Evolutionary conservation across 2,888 invertebrate genomes (phyloP).

Genomic region (Marronus borbonicus): DNA sequence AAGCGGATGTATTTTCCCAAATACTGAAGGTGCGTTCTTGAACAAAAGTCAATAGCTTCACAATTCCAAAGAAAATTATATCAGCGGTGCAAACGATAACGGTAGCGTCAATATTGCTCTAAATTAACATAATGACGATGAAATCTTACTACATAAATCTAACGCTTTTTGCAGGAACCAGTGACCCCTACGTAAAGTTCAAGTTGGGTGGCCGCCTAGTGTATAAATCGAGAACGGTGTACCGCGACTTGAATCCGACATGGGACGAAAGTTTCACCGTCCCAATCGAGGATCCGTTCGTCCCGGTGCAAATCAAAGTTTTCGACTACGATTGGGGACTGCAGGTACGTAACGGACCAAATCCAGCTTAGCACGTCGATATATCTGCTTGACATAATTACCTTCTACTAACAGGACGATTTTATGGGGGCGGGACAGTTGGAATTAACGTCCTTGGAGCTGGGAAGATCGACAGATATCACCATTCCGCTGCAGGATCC

Average conservation of each 20-base stretch:
- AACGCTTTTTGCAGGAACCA: constrained; percentile 79
- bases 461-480: constrained; percentile 84
- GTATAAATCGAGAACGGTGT: constrained; percentile 95
- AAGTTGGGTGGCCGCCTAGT: constrained; percentile 89
- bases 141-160: not conserved
- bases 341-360: constrained; percentile 61
- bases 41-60: too few relatives aligned
- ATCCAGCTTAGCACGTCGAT: not conserved
- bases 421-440: constrained; percentile 95
- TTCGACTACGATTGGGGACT: constrained; percentile 99
- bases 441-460: constrained; percentile 87
- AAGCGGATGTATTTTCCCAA: too few relatives aligned
- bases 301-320: constrained; percentile 90
- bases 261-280: constrained; percentile 98
- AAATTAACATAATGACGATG: too few relatives aligned
- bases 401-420: constrained; percentile 81
- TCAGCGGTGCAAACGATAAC: too few relatives aligned
- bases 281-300: constrained; percentile 92
- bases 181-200: constrained; percentile 98
- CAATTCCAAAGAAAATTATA: too few relatives aligned
- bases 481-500: constrained; percentile 86
- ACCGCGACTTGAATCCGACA: constrained; percentile 95
- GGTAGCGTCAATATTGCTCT: too few relatives aligned
- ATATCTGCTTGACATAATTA: not conserved
- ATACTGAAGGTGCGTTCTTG: too few relatives aligned